Evolutionary conservation across 2,888 invertebrate species (phyloP), one percentile per base, ranked within the genome.

Genomic region (Eutolmus rufibarbis): DNA sequence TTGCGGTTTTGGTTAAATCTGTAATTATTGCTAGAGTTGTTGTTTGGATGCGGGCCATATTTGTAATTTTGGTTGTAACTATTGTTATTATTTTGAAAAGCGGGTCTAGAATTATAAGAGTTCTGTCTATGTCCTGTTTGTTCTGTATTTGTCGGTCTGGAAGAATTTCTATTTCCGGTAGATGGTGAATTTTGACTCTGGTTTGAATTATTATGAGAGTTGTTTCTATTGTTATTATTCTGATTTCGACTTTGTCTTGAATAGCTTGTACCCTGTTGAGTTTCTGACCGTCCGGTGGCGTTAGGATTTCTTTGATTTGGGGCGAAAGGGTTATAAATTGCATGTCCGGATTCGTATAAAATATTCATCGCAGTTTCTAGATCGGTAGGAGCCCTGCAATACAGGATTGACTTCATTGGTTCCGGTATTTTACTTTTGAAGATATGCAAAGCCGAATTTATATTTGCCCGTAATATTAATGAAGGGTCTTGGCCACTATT

Each of bases 381-480:
- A 1, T n/a, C 51, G 5, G 23, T 4, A 3, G 86, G 78, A 5
- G 76, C 56, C 51, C 86, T 46, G 76, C 86, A 86, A 51, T 31
- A 19, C 1, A 86, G n/a, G 19, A 78, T 43, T 16, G 77, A 51
- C 14, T 74, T 66, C 77, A 86, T 86, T 19, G 86, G 86, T 23
- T 86, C 86, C 12, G 66, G 78, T 9, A 79, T 28, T 46, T 57
- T 87, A 9, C 34, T 87, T 79, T 79, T 87, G 40, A 87, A 87
- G 16, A 51, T n/a, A 7, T 51, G 16, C 2, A 74, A 23, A 2
- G 74, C 74, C 19, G 74, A 74, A 23, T 74, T 23, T 14, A 74
- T 74, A 19, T 74, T 74, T 23, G 19, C 74, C 12, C 23, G 23
- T 16, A 74, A 5, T 8, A 19, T 74, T 23, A 19, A 19, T 0